phyloP scores from a whole-genome alignment of 2,888 invertebrate genomes.

The Lysandra coridon region DNA sequence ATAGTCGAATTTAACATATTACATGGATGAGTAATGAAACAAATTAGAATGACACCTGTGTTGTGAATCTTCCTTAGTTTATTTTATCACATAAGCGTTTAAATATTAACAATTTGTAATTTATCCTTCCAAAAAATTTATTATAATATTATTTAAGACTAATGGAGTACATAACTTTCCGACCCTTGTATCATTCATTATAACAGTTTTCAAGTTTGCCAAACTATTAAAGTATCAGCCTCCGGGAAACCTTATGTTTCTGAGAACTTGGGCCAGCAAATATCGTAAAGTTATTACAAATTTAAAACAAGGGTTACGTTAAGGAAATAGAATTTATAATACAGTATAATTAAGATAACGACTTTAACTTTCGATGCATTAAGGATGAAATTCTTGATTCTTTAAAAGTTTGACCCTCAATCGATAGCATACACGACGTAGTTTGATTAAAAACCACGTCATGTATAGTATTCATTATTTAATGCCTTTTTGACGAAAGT shows the following conservation, averaged over 20 bases:
- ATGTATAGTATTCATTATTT: no score
- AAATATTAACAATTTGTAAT: not conserved
- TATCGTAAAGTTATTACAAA: not conserved
- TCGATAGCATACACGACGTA: no score
- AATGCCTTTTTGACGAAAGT: no score
- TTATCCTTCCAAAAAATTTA: not conserved
- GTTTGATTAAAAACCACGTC: no score
- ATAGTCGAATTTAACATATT: no score
- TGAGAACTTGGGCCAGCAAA: not conserved
- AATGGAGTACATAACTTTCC: not conserved
- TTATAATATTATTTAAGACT: not conserved
- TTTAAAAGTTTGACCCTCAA: no score
- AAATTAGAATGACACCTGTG: no score
- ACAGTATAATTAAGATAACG: not conserved
- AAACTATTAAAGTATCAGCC: constrained; percentile 23
- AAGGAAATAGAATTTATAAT: not conserved
- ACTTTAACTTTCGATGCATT: no score
- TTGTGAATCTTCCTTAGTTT: no score
- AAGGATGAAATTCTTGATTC: no score
- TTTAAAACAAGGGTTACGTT: not conserved
- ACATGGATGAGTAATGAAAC: no score
- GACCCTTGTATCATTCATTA: constrained; percentile 1
- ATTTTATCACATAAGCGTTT: no score
- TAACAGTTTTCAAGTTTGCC: not conserved
- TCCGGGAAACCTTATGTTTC: not conserved